A percentile compares a stretch with the other conserved stretches of the same genome.
phyloP scores from a whole-genome alignment of 1,140 invertebrate species.

The Dinoponera quadriceps region DNA sequence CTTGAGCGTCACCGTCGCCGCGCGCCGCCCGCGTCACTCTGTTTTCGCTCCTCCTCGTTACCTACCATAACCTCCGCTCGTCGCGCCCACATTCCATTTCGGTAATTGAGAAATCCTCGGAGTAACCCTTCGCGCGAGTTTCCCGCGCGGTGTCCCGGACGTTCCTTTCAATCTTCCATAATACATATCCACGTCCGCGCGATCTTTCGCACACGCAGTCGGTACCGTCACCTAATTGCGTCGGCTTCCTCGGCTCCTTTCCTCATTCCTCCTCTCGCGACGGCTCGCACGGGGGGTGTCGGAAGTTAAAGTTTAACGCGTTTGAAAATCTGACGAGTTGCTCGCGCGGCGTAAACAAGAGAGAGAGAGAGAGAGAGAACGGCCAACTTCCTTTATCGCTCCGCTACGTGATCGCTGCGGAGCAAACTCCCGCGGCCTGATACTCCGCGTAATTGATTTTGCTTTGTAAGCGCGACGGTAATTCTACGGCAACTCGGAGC shows the following conservation, averaged over 20 bases:
- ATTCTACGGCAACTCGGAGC: constrained; percentile 26
- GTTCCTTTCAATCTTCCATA: constrained; percentile 43
- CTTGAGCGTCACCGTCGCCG: constrained; percentile 43
- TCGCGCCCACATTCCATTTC: constrained; percentile 71
- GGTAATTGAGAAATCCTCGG: constrained; percentile 72
- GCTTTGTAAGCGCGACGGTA: constrained; percentile 34
- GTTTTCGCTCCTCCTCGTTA: constrained; percentile 1
- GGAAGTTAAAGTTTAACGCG: not conserved
- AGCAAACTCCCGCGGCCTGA: constrained; percentile 9
- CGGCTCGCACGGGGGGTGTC: not conserved
- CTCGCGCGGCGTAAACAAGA: constrained; percentile 3
- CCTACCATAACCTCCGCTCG: constrained; percentile 57
- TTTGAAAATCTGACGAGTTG: constrained; percentile 37
- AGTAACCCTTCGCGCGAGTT: constrained; percentile 34
- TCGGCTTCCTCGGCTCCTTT: constrained; percentile 1
- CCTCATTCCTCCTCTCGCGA: not conserved
- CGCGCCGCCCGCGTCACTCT: constrained; percentile 26
- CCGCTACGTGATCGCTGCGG: constrained; percentile 23
- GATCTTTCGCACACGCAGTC: not conserved
- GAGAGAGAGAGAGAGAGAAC: not conserved
- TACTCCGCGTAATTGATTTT: constrained; percentile 48
- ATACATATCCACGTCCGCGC: constrained; percentile 33
- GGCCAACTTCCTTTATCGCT: constrained; percentile 11
- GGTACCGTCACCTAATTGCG: not conserved
- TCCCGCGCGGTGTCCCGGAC: constrained; percentile 5